phyloP scores from a whole-genome alignment of 2,888 invertebrate genomes.

The Axea sp. region DNA sequence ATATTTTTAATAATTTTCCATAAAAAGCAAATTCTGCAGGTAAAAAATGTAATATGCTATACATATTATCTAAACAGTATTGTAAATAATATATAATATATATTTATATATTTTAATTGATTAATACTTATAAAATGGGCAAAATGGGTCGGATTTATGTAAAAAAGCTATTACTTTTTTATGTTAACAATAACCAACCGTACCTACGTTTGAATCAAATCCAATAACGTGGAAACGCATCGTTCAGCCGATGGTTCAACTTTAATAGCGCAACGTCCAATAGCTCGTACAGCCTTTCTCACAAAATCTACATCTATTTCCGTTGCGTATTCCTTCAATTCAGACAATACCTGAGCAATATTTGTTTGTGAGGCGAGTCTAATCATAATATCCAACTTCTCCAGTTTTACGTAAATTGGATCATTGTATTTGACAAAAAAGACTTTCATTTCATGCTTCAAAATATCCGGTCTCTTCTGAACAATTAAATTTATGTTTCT shows the following conservation, averaged over 20 bases:
- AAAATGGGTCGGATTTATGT: too few species aligned
- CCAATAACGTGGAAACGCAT: constrained; percentile 97
- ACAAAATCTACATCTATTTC: constrained; percentile 99
- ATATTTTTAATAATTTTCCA: too few species aligned
- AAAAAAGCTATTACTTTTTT: too few species aligned
- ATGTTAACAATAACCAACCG: too few species aligned
- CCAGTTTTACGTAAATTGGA: constrained; percentile 99
- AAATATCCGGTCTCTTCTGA: constrained; percentile 98
- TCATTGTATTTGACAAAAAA: constrained; percentile 99
- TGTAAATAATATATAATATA: too few species aligned
- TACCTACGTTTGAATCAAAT: constrained; percentile 99
- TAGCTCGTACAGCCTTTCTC: constrained; percentile 98
- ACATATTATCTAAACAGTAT: too few species aligned
- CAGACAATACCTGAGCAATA: constrained; percentile 98
- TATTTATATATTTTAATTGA: too few species aligned
- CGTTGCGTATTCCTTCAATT: constrained; percentile 98
- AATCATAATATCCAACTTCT: constrained; percentile 99
- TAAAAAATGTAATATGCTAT: too few species aligned
- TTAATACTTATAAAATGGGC: too few species aligned
- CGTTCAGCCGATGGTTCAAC: constrained; percentile 98
- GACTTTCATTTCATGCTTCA: constrained; percentile 99
- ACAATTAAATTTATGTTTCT: constrained; percentile 99
- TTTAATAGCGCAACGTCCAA: constrained; percentile 99
- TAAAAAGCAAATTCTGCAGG: too few species aligned
- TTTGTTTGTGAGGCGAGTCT: constrained; percentile 98